Conservation (phyloP, 2,113 vertebrate genomes). For the Brachionichthys hirsutus region DNA sequence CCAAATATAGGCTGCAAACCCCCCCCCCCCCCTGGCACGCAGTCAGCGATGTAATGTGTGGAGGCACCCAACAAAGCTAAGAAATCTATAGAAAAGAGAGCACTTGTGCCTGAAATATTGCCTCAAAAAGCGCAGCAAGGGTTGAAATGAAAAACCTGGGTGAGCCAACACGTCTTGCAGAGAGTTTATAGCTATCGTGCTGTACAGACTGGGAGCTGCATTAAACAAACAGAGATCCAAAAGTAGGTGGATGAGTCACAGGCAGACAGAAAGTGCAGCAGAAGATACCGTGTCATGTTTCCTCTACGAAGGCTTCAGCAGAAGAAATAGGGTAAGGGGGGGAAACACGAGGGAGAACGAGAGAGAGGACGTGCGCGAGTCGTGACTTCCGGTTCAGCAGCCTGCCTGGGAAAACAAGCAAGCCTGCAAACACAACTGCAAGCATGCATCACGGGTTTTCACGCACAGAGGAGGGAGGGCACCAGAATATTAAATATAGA, state of each 20-base stretch:
- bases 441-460: slow-evolving; percentile 26
- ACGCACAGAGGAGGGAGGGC: slow-evolving; percentile 1
- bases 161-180: slow-evolving; percentile 29
- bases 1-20: slow-evolving; percentile 49
- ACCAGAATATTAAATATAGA: slow-evolving; percentile 19
- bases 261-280: slow-evolving; percentile 51
- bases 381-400: slow-evolving; percentile 71
- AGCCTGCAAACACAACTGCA: slow-evolving; percentile 20
- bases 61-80: slow-evolving; percentile 2
- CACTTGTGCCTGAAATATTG: not conserved
- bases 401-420: slow-evolving; percentile 40
- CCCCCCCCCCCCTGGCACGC: not conserved
- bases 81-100: not conserved
- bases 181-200: slow-evolving; percentile 54
- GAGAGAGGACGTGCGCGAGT: slow-evolving; percentile 43
- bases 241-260: slow-evolving; percentile 68
- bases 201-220: slow-evolving; percentile 51
- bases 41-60: slow-evolving; percentile 6
- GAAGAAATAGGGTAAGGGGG: slow-evolving; percentile 28
- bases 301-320: slow-evolving; percentile 47
- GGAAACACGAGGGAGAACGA: not conserved
- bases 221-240: slow-evolving; percentile 59
- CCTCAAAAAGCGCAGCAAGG: slow-evolving; percentile 15
- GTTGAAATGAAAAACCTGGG: slow-evolving; percentile 6
- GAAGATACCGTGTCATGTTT: slow-evolving; percentile 68